Evolutionary conservation across 2,113 vertebrate genomes (phyloP), one percentile per base, ranked within the genome.

Genomic region (Xyrauchen texanus): DNA sequence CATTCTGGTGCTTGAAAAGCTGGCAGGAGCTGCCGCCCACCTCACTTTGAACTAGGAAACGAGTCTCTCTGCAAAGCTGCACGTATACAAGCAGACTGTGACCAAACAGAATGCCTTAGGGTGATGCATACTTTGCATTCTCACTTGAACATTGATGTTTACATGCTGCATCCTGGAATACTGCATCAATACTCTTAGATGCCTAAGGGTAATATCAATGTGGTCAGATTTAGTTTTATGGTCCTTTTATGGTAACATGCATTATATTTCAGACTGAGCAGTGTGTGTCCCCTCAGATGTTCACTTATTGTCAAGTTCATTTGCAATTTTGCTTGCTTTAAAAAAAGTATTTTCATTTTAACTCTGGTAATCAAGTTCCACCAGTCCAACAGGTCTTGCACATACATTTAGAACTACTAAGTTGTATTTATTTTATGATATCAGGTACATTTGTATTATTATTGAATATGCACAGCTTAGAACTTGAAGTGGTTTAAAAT

Each of bases 101-200:
- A 74, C 57, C 58, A 34, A 62, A 63, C 15, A 62, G 9, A n/a
- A 34, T 13, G 74, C 7, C 55, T 58, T 58, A 58, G 5, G 12
- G 53, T 12, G 12, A 57, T 44, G 61, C 74, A 76, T 76, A 44
- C 49, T 65, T 76, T 13, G 16, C 46, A 76, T 76, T 76, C 62
- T 65, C 49, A 10, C 34, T 66, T 65, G 58, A 63, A 10, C 61
- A 15, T 21, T 34, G 21, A 34, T 65, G 73, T 76, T 76, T 76
- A 76, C 61, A 53, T 55, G 61, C 62, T 65, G 21, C 21, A 55
- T 65, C 62, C 62, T 64, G 21, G 5, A 64, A 45, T 53, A n/a
- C n/a, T n/a, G n/a, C 45, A 65, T 55, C 74, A 42, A 8, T 21
- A 10, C 21, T 57, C 47, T 72, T 15, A n/a, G 21, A 44, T 42